These are phyloP conservation scores for Odontomyia ornata DNA, from an alignment of 2,888 invertebrate species.

Conservation along the genomic window DNA sequence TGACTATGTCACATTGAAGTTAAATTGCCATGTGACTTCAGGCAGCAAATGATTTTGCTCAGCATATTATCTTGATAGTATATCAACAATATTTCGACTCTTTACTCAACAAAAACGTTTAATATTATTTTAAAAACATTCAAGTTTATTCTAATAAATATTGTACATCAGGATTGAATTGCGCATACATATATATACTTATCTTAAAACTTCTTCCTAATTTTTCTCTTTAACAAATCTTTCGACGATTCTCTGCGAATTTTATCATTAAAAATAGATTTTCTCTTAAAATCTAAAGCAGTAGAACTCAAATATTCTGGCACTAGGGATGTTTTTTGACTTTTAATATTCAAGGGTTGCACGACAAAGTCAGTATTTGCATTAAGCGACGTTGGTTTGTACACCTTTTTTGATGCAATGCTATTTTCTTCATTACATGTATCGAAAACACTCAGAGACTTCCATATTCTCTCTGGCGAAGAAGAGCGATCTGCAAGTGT, in stretches of 20 bases:
- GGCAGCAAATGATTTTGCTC: no score
- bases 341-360: not conserved
- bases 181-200: no score
- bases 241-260: not conserved
- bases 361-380: constrained; percentile 24
- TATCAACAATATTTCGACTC: no score
- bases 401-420: not conserved
- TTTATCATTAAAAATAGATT: constrained; percentile 15
- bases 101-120: no score
- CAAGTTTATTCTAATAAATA: no score
- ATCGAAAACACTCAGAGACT: not conserved
- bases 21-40: no score
- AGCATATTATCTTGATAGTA: no score
- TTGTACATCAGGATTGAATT: no score
- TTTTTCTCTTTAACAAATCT: constrained; percentile 2
- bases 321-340: not conserved
- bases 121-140: no score
- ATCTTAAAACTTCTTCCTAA: no score
- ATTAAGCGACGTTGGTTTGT: not conserved
- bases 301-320: not conserved
- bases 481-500: not conserved
- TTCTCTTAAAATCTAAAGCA: constrained; percentile 17
- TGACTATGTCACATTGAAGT: no score
- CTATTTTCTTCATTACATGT: not conserved
- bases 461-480: not conserved